These are phyloP conservation scores for Panurus biarmicus DNA, from an alignment of 2,113 vertebrate genomes.

Conservation along the genomic window DNA sequence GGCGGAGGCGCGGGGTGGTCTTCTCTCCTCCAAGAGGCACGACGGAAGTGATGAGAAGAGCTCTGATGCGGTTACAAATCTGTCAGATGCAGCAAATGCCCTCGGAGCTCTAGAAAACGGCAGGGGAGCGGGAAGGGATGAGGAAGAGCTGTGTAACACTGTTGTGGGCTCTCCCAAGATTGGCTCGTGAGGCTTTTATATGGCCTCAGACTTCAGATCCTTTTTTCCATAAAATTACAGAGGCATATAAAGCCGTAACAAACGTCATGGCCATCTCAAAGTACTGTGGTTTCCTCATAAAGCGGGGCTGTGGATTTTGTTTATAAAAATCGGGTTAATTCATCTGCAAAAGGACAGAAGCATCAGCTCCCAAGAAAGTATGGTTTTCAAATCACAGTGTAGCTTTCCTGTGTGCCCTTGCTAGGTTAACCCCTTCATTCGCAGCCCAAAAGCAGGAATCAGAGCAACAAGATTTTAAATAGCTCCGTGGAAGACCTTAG, in stretches of 20 bases:
- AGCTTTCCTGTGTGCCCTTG: rapidly evolving
- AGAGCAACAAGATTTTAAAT: background rate
- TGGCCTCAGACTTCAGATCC: background rate
- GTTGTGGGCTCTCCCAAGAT: background rate
- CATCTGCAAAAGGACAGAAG: background rate
- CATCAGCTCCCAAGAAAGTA: background rate
- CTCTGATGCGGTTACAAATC: too few species aligned
- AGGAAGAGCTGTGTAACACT: background rate
- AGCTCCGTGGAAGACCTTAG: background rate
- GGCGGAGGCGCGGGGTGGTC: rapidly evolving
- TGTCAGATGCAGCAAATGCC: background rate
- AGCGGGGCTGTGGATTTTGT: background rate
- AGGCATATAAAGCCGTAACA: background rate
- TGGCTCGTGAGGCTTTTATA: background rate
- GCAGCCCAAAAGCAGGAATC: background rate
- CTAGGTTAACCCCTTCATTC: background rate
- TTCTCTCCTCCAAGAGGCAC: background rate
- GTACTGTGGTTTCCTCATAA: background rate
- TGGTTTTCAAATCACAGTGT: rapidly evolving
- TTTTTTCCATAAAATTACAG: background rate
- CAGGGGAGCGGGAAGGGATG: background rate
- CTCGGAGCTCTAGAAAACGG: background rate
- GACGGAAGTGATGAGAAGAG: rapidly evolving
- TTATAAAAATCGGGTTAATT: background rate
- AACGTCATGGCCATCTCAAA: background rate